Evolutionary conservation across 2,888 invertebrate genomes (phyloP).

Genomic region (Lycaena phlaeas): DNA sequence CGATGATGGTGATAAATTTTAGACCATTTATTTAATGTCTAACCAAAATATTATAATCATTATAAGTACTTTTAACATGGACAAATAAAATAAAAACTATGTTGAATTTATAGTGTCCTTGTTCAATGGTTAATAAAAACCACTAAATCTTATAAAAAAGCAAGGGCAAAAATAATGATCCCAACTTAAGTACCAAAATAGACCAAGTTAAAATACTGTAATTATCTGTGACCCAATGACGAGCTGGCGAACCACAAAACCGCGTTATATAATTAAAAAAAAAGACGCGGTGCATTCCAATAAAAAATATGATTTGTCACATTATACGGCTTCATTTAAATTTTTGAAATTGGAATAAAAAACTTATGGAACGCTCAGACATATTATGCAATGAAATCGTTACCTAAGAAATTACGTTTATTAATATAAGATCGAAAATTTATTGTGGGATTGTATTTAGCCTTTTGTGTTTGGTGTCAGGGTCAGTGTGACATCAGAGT

Average conservation of each 20-base stretch:
- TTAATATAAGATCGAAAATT: slow-evolving; percentile 10
- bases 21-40: no score
- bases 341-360: neutral
- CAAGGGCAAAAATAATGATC: neutral
- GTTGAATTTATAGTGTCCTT: no score
- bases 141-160: neutral
- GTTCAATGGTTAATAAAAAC: no score
- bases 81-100: no score
- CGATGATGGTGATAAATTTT: no score
- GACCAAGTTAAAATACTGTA: neutral
- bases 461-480: slow-evolving; percentile 25
- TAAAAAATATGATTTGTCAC: neutral
- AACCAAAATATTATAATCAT: no score
- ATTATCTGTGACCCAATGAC: slow-evolving; percentile 2
- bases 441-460: slow-evolving; percentile 11
- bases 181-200: slow-evolving; percentile 1
- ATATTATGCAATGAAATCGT: slow-evolving; percentile 1
- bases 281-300: neutral
- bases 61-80: no score
- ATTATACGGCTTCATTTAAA: neutral
- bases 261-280: slow-evolving; percentile 1
- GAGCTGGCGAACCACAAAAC: neutral
- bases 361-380: neutral
- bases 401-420: slow-evolving; percentile 16
- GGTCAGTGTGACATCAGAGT: slow-evolving; percentile 38